Conservation (phyloP, 2,888 invertebrate genomes). For the Ethmia dodecea region DNA sequence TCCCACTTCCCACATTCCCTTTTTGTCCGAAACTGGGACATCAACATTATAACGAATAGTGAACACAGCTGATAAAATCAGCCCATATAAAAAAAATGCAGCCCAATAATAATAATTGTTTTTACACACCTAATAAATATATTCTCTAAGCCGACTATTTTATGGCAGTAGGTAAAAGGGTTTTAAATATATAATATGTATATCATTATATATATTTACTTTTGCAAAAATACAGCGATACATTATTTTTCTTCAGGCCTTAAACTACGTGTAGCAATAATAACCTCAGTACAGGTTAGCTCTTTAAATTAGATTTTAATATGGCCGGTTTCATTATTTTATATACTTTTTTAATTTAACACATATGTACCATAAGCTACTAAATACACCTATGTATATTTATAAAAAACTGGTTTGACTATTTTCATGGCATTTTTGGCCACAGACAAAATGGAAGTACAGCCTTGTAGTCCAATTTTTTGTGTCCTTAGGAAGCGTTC, state of each 20-base stretch:
- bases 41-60: not conserved
- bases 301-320: conserved; percentile 29
- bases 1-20: not conserved
- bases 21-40: not conserved
- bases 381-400: conserved; percentile 59
- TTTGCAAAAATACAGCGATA: conserved; percentile 67
- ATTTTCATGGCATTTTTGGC: not conserved
- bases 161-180: conserved; percentile 28
- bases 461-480: not conserved
- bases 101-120: not conserved
- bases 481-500: not conserved
- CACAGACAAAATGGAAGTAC: conserved; percentile 1
- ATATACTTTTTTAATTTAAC: conserved; percentile 25
- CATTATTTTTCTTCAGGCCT: conserved; percentile 36
- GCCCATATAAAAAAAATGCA: not conserved
- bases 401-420: conserved; percentile 32
- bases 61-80: not conserved
- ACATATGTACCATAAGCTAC: conserved; percentile 34
- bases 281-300: conserved; percentile 31
- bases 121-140: not conserved
- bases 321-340: conserved; percentile 68
- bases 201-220: conserved; percentile 23
- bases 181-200: conserved; percentile 23
- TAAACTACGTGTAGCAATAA: conserved; percentile 23
- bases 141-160: conserved; percentile 2